Base-by-base conservation (phyloP, 1,140 invertebrate species). In the Drosophila kurseongensis region DNA sequence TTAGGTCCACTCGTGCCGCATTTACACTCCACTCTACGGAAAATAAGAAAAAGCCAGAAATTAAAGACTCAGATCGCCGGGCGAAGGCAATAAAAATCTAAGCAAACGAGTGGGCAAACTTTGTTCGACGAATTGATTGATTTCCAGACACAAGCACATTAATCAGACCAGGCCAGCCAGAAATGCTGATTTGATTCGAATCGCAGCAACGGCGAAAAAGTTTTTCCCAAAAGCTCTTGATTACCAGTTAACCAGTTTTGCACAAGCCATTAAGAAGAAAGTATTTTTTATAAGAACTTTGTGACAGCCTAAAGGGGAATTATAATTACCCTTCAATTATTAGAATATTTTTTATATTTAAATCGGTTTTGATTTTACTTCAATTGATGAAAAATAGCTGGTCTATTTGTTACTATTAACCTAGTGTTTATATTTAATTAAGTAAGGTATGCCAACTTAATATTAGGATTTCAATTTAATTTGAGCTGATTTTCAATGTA, bases 61-160 rank as follows among this genome's bases (percentile, higher is more conserved):
- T 72, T 72, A 71, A 72, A 72, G 68, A 48, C 32, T 14, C 58
- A 61, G 50, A 73, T 45, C 45, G 8, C 18, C 50, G 36, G 32
- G 23, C 38, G 55, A 66, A 52, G 47, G 67, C 63, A 85, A 85
- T 85, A 85, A 85, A 78, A 85, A 80, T 80, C 56, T 68, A 61
- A 76, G 72, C 55, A 57, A 74, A 45, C 61, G 61, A 56, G 72
- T 57, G 61, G 47, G 51, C 56, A 55, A 83, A 86, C 75, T 88
- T 79, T 68, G 29, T 68, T 71, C 56, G 84, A 76, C 40, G 71
- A 86, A 89, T 89, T 89, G 84, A 89, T 89, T 89, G 84, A 89
- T 89, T 89, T 78, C 80, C 63, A 50, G 79, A 72, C 73, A 84
- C 73, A 80, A 84, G 80, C 65, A 88, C 84, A 89, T 89, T 89